These are phyloP conservation scores for Electrona antarctica DNA, from an alignment of 2,113 vertebrate genomes.

Conservation along the genomic window DNA sequence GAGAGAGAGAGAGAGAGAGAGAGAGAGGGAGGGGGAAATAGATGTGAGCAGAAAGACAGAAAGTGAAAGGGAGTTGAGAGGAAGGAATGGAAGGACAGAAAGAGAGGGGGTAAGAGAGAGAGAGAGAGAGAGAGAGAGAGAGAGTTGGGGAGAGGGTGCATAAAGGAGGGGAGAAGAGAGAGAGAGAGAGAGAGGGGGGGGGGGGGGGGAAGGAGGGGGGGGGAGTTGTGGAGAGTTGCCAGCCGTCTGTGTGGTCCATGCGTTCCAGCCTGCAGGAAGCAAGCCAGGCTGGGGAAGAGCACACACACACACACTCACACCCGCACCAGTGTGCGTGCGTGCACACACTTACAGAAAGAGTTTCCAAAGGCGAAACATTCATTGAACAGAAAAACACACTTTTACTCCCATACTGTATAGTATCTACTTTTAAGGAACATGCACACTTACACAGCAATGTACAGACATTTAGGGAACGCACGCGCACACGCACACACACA, in stretches of 20 bases:
- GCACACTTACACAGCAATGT: constrained; percentile 21
- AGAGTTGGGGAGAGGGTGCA: constrained; percentile 18
- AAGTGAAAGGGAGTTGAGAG: background rate
- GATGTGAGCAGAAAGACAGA: constrained; percentile 25
- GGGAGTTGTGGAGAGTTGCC: constrained; percentile 80
- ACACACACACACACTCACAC: constrained; percentile 32
- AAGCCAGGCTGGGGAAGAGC: constrained; percentile 74
- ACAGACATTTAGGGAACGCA: constrained; percentile 30
- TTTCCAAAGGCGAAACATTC: constrained; percentile 61
- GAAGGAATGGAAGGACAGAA: constrained; percentile 3
- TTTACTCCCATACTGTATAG: constrained; percentile 28
- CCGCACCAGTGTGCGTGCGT: constrained; percentile 12
- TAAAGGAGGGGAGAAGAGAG: constrained; percentile 22
- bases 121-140: constrained; percentile 42
- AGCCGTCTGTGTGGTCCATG: constrained; percentile 84
- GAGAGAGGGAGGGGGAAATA: constrained; percentile 31
- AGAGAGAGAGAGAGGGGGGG: constrained; percentile 22
- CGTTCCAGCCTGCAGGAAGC: constrained; percentile 79
- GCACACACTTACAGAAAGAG: constrained; percentile 31
- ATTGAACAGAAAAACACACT: constrained; percentile 63
- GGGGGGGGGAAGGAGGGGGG: constrained; percentile 55
- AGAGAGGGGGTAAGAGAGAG: constrained; percentile 32
- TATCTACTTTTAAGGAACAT: constrained; percentile 2
- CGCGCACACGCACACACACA: constrained; percentile 12
- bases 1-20: constrained; percentile 10